These are phyloP conservation scores for Zosterops lateralis DNA, from an alignment of 2,113 vertebrate genomes.

Conservation along the genomic window DNA sequence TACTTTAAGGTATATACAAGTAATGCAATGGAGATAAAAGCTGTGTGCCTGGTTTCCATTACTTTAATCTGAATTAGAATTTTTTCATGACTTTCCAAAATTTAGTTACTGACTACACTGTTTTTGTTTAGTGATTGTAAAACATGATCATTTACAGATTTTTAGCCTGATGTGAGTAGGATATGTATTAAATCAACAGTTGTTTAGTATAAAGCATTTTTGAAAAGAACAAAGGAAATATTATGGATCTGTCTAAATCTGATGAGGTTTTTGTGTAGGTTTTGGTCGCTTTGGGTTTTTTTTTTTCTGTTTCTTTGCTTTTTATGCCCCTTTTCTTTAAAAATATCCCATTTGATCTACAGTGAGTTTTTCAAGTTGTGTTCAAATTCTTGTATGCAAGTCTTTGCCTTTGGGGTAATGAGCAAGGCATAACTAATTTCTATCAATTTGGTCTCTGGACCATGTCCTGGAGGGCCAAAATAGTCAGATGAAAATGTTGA, in stretches of 20 bases:
- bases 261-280: accelerated
- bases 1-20: neutral
- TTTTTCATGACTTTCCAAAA: neutral
- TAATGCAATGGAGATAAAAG: neutral
- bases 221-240: neutral
- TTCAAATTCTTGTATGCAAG: neutral
- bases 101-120: neutral
- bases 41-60: neutral
- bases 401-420: neutral
- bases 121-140: neutral
- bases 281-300: neutral
- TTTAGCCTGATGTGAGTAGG: neutral
- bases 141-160: neutral
- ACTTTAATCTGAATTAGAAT: neutral
- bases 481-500: neutral
- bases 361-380: neutral
- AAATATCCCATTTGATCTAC: neutral
- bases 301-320: neutral
- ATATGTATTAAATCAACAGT: neutral
- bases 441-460: neutral
- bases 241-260: neutral
- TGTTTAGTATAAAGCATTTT: neutral
- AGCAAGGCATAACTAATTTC: neutral
- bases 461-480: neutral
- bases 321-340: neutral